Percentiles rank a stretch among this genome's conserved stretches.
Evolutionary conservation across 1,140 invertebrate species (phyloP).

Genomic region (Oedothorax gibbosus): DNA sequence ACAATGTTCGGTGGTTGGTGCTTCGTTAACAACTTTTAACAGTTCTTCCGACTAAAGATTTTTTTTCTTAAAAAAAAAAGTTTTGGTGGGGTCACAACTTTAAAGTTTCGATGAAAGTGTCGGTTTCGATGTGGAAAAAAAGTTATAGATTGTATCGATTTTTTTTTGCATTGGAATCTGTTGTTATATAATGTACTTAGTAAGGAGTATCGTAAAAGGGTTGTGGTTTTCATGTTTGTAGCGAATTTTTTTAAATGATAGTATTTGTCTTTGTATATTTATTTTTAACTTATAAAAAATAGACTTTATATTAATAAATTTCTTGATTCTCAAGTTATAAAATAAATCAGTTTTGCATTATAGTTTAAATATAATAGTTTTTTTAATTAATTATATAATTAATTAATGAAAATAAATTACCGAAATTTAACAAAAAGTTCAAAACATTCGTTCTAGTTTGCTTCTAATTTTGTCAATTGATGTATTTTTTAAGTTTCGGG

Average conservation of each 20-base stretch:
- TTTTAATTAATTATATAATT: too few species aligned
- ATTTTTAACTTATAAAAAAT: too few species aligned
- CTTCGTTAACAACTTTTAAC: conserved; percentile 60
- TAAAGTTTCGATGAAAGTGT: conserved; percentile 5
- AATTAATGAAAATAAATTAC: too few species aligned
- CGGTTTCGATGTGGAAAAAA: conserved; percentile 10
- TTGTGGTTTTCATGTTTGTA: conserved; percentile 4
- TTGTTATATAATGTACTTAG: conserved; percentile 19
- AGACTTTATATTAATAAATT: too few species aligned
- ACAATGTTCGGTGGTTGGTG: conserved; percentile 41
- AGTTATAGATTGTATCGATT: conserved; percentile 25
- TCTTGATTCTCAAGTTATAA: too few species aligned
- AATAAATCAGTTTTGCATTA: too few species aligned
- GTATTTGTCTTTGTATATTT: not conserved
- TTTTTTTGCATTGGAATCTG: conserved; percentile 23
- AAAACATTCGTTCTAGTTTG: too few species aligned
- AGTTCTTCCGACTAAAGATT: conserved; percentile 50
- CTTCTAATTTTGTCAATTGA: too few species aligned
- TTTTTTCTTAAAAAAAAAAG: conserved; percentile 9
- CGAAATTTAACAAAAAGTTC: too few species aligned
- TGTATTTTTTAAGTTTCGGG: too few species aligned
- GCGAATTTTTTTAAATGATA: conserved; percentile 15
- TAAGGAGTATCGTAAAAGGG: conserved; percentile 40
- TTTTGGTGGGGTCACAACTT: conserved; percentile 16
- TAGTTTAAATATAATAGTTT: too few species aligned